These are phyloP conservation scores for Callosobruchus maculatus DNA, from an alignment of 2,888 invertebrate genomes.

Conservation along the genomic window DNA sequence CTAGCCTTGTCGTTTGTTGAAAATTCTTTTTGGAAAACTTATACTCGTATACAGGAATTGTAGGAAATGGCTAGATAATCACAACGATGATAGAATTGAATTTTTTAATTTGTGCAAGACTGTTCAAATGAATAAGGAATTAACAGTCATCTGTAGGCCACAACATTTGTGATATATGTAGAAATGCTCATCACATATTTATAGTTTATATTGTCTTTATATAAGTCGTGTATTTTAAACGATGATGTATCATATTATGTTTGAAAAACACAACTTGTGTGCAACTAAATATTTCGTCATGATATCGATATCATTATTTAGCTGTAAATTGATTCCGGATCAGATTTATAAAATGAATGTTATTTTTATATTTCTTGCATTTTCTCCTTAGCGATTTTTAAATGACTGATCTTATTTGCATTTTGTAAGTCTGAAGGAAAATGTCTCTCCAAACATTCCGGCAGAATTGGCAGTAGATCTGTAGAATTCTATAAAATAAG, in stretches of 20 bases:
- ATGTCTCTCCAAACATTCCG: not conserved
- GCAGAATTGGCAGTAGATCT: not conserved
- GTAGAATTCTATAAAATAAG: not conserved
- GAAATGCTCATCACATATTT: conserved; percentile 45
- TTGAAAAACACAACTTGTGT: conserved; percentile 9
- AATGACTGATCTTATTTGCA: not conserved
- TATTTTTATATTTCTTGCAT: conserved; percentile 19
- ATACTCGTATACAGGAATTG: not conserved
- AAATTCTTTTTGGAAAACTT: no score
- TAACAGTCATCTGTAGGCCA: conserved; percentile 30
- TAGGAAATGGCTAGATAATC: not conserved
- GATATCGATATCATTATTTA: conserved; percentile 15
- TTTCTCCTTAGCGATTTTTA: conserved; percentile 12
- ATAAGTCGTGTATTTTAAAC: conserved; percentile 5
- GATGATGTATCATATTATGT: conserved; percentile 8
- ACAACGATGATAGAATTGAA: not conserved
- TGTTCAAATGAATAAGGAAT: conserved; percentile 11
- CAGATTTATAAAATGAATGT: conserved; percentile 31
- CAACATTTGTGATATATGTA: conserved; percentile 45
- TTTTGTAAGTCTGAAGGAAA: not conserved
- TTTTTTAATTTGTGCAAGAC: conserved; percentile 7
- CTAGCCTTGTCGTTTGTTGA: no score
- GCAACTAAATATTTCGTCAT: conserved; percentile 14
- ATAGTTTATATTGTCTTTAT: conserved; percentile 25
- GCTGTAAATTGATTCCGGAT: not conserved